Evolutionary conservation across 2,797 vertebrate genomes (phyloP).

Genomic region (Sebastes vulpes): DNA sequence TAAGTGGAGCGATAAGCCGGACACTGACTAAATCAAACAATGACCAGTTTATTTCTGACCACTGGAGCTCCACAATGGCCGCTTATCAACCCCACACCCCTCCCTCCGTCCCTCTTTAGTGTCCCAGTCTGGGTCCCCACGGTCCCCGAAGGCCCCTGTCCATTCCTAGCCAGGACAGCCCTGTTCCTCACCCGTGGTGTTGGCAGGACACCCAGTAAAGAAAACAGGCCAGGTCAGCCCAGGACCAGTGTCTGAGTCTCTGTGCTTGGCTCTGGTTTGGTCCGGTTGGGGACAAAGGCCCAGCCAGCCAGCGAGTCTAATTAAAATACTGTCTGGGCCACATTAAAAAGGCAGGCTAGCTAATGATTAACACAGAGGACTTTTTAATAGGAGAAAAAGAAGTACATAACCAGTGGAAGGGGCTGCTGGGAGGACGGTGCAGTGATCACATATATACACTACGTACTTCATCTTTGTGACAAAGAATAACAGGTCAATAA

Average conservation of each 20-base stretch:
- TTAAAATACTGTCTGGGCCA: constrained; percentile 81
- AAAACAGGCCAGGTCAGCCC: constrained; percentile 68
- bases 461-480: background rate
- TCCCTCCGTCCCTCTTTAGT: constrained; percentile 15
- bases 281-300: constrained; percentile 76
- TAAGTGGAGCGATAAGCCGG: constrained; percentile 78
- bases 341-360: constrained; percentile 70
- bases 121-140: constrained; percentile 45
- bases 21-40: constrained; percentile 82
- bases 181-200: constrained; percentile 62
- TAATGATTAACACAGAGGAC: constrained; percentile 78
- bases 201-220: constrained; percentile 75
- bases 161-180: constrained; percentile 42
- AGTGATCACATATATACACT: background rate
- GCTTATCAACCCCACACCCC: constrained; percentile 57
- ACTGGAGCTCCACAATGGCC: constrained; percentile 73
- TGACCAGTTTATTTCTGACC: constrained; percentile 82
- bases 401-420: constrained; percentile 29
- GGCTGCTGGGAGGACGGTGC: constrained; percentile 27
- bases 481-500: background rate
- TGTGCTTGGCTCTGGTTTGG: constrained; percentile 77
- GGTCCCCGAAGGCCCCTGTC: constrained; percentile 44
- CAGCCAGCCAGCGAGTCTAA: constrained; percentile 75
- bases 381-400: constrained; percentile 61
- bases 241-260: constrained; percentile 60